These are phyloP conservation scores for Teleiodes luculella DNA, from an alignment of 2,888 invertebrate genomes.

Conservation along the genomic window DNA sequence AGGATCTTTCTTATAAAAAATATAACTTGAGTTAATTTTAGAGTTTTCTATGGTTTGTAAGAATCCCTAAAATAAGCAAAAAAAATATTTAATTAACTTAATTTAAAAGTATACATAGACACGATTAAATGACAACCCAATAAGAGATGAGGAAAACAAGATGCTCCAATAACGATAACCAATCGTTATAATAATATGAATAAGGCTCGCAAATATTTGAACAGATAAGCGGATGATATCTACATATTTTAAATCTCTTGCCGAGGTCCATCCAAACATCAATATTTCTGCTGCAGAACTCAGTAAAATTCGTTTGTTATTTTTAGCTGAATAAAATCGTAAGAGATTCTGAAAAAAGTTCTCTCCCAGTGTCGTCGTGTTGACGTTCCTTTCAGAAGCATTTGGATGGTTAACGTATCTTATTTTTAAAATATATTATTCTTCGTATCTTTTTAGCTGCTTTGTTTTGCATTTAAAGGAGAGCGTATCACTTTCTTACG, in stretches of 20 bases:
- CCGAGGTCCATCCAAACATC: neutral
- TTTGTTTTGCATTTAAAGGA: neutral
- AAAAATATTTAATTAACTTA: too few species aligned
- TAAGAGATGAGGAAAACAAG: neutral
- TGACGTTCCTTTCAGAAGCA: conserved; percentile 13
- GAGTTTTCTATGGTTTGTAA: too few species aligned
- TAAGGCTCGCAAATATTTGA: neutral
- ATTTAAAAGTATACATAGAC: too few species aligned
- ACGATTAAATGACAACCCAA: neutral
- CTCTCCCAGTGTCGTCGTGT: conserved; percentile 12
- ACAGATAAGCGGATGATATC: conserved; percentile 6
- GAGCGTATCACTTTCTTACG: too few species aligned
- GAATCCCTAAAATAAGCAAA: too few species aligned
- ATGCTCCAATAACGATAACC: conserved; percentile 1
- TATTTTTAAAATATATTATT: conserved; percentile 1
- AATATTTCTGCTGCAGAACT: conserved; percentile 5
- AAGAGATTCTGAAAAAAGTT: conserved; percentile 7
- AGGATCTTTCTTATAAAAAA: too few species aligned
- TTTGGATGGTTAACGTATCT: neutral
- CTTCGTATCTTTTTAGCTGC: neutral
- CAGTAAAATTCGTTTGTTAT: conserved; percentile 7
- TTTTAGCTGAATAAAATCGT: conserved; percentile 2
- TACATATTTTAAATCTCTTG: conserved; percentile 5
- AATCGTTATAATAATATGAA: neutral
- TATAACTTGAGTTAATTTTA: too few species aligned